phyloP scores from a whole-genome alignment of 2,888 invertebrate genomes.

The Malachius bipustulatus region DNA sequence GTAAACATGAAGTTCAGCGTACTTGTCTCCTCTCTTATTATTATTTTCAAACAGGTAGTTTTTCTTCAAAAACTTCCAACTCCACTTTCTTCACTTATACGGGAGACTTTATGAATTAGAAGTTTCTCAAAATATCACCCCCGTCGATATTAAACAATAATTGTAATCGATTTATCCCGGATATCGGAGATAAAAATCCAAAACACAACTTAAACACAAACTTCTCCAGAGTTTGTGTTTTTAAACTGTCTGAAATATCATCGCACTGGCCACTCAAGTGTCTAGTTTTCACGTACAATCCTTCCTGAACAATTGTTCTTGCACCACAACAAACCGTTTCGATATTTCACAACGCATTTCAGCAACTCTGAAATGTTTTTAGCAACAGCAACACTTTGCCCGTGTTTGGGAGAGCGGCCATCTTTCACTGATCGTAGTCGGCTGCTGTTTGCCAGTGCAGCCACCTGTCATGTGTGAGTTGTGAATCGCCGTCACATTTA shows the following conservation, averaged over 20 bases:
- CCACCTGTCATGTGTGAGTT: constrained; percentile 36
- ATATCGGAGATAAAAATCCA: too few relatives aligned
- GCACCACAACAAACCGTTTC: background rate
- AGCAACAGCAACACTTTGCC: constrained; percentile 31
- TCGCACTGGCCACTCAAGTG: background rate
- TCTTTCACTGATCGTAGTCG: constrained; percentile 35
- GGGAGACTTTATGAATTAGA: constrained; percentile 14
- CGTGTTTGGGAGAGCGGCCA: constrained; percentile 32
- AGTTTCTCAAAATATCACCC: too few relatives aligned
- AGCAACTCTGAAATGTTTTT: too few relatives aligned
- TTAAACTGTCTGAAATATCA: too few relatives aligned
- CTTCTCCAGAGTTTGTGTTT: constrained; percentile 10
- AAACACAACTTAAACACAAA: too few relatives aligned
- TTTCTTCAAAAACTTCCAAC: too few relatives aligned
- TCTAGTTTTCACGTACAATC: constrained; percentile 2
- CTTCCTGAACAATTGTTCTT: background rate
- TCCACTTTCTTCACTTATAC: constrained; percentile 13
- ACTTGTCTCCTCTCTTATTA: too few relatives aligned
- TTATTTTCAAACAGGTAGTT: constrained; percentile 35
- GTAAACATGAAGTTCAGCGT: constrained; percentile 32
- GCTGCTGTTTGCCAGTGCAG: constrained; percentile 36
- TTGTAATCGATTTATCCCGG: too few relatives aligned
- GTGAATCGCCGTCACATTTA: too few relatives aligned
- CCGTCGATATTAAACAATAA: too few relatives aligned
- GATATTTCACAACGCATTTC: constrained; percentile 27